Evolutionary conservation across 2,113 vertebrate species (phyloP), one percentile per base, ranked within the genome.

Genomic region (Plecturocebus donacophilus): DNA sequence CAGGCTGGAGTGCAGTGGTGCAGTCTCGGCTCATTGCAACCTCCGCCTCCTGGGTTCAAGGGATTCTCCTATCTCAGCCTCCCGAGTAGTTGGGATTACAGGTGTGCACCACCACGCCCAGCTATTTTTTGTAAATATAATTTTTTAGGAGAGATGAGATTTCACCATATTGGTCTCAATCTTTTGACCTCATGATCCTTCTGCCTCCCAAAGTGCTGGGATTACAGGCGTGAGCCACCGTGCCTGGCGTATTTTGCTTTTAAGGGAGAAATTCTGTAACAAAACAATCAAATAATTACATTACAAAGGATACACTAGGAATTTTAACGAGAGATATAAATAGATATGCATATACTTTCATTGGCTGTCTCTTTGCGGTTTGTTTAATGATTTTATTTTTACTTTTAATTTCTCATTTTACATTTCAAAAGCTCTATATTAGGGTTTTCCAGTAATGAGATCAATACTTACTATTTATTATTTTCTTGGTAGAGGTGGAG

Each of bases 331-430:
- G 35, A 77, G 25, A 32, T 42, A 14, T 52, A 77, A 76, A 70
- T 17, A 47, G n/a, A 45, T 32, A 16, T 56, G 4, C 32, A 10
- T 17, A n/a, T 4, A 45, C 30, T 58, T 0, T 81, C 32, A 19
- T 45, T 77, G 66, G 10, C 25, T 61, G 3, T 79, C 35, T 75
- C 42, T 38, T 40, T 94, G 27, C 13, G 30, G 7, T 81, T 94
- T 85, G 30, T 45, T n/a, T 61, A 76, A 13, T 76, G 27, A 45
- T 96, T 70, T 88, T 93, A 45, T 80, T 96, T 75, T 92, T 70
- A 30, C 21, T 82, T 93, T 68, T 66, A 52, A 66, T 90, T 82
- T 76, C n/a, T 95, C 84, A 70, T 58, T 73, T 87, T 49, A 16
- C 52, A 8, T 77, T 93, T 90, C 49, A 83, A n/a, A 92, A 90